Evolutionary conservation across 1,140 invertebrate genomes (phyloP).

Genomic region (Bombus pyrosoma): DNA sequence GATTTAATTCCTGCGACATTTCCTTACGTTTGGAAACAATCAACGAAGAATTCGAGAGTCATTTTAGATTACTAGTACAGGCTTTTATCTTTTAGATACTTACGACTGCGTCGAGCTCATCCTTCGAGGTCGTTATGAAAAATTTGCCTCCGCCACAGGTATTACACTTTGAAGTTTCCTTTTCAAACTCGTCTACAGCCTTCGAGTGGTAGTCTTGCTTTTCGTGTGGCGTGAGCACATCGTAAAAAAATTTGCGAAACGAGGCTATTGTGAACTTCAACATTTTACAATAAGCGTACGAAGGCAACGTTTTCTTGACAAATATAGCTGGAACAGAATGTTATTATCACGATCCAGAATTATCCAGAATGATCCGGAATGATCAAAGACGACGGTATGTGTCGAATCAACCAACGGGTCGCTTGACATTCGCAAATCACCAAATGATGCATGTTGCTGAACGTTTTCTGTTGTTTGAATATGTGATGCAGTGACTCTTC

Average conservation of each 20-base stretch:
- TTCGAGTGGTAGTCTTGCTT: slow-evolving; percentile 79
- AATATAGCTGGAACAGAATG: neutral
- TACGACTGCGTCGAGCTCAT: neutral
- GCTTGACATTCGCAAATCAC: slow-evolving; percentile 58
- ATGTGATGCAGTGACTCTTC: slow-evolving; percentile 39
- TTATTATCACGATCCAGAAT: too few relatives aligned
- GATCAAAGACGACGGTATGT: neutral
- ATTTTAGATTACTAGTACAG: too few relatives aligned
- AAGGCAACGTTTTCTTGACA: slow-evolving; percentile 65
- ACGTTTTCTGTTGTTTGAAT: slow-evolving; percentile 59
- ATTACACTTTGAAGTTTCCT: slow-evolving; percentile 80
- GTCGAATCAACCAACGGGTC: slow-evolving; percentile 47
- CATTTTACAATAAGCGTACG: slow-evolving; percentile 83
- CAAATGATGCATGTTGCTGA: slow-evolving; percentile 70
- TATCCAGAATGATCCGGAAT: too few relatives aligned
- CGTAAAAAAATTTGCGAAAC: slow-evolving; percentile 81
- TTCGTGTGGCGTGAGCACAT: slow-evolving; percentile 80
- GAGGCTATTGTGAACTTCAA: slow-evolving; percentile 80
- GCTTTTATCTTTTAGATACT: neutral
- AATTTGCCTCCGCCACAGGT: slow-evolving; percentile 82
- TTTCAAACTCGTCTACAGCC: slow-evolving; percentile 78
- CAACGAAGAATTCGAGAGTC: neutral
- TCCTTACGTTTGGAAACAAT: neutral
- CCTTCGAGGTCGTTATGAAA: slow-evolving; percentile 67
- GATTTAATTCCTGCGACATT: neutral